Conservation (phyloP, 2,113 vertebrate species). For the Carollia perspicillata region DNA sequence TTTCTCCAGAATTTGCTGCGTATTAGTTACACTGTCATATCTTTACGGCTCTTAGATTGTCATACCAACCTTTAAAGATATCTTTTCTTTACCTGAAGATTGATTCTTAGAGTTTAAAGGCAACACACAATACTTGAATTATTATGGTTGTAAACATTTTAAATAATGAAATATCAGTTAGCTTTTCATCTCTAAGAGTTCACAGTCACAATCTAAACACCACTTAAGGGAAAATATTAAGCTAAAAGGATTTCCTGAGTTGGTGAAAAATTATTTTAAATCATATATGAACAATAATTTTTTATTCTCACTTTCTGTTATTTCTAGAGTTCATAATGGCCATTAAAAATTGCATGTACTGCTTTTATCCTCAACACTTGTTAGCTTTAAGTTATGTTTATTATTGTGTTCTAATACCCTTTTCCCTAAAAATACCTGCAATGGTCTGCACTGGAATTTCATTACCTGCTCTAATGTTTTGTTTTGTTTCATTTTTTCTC, state of each 20-base stretch:
- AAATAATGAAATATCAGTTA: background rate
- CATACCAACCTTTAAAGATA: background rate
- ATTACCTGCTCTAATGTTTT: background rate
- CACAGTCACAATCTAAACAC: background rate
- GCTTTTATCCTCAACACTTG: background rate
- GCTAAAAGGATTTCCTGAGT: background rate
- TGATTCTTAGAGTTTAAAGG: background rate
- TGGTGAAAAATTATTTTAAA: background rate
- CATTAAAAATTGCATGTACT: background rate
- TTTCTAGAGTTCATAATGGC: background rate
- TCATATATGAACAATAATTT: background rate
- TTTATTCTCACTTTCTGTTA: background rate
- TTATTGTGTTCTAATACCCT: background rate
- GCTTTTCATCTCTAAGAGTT: background rate
- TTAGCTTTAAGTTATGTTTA: background rate
- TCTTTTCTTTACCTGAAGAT: background rate
- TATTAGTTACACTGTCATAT: background rate
- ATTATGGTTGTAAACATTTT: background rate
- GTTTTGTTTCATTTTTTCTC: background rate
- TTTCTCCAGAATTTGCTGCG: background rate
- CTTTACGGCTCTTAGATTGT: background rate
- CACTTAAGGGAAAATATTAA: background rate
- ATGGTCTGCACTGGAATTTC: background rate
- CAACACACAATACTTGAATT: background rate
- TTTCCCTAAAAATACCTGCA: background rate